phyloP scores from a whole-genome alignment of 2,888 invertebrate species.

The Ophion obscuratus region DNA sequence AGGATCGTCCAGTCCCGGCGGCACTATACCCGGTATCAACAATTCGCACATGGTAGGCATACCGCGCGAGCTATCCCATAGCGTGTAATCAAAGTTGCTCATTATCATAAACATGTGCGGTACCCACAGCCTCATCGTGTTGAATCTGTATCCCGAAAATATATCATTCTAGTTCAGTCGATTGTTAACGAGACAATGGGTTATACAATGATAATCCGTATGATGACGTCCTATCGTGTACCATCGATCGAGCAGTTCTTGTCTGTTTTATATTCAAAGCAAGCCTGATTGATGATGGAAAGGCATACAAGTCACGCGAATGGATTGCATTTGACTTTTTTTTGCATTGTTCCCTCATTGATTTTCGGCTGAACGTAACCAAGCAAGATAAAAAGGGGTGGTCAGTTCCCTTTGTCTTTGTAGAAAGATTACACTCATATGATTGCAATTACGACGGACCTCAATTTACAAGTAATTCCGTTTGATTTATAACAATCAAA shows the following conservation, averaged over 20 bases:
- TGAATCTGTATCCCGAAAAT: conserved; percentile 83
- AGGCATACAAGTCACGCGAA: background rate
- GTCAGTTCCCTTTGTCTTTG: too few relatives aligned
- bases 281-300: background rate
- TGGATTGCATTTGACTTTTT: too few relatives aligned
- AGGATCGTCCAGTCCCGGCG: conserved; percentile 66
- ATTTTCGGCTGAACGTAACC: too few relatives aligned
- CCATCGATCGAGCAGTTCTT: background rate
- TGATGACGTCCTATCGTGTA: background rate
- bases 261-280: background rate
- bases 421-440: too few relatives aligned
- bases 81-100: conserved; percentile 81
- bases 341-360: too few relatives aligned
- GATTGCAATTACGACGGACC: too few relatives aligned
- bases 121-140: conserved; percentile 87
- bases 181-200: conserved; percentile 4
- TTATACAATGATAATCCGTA: background rate
- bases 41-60: conserved; percentile 84
- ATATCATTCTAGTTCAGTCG: conserved; percentile 15
- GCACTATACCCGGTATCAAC: conserved; percentile 72
- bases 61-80: conserved; percentile 72
- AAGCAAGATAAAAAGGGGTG: too few relatives aligned
- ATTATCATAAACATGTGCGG: conserved; percentile 87
- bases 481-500: too few relatives aligned
- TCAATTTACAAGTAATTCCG: too few relatives aligned